Evolutionary conservation across 2,113 vertebrate species (phyloP), one percentile per base, ranked within the genome.

Genomic region (Dicerorhinus sumatrensis): DNA sequence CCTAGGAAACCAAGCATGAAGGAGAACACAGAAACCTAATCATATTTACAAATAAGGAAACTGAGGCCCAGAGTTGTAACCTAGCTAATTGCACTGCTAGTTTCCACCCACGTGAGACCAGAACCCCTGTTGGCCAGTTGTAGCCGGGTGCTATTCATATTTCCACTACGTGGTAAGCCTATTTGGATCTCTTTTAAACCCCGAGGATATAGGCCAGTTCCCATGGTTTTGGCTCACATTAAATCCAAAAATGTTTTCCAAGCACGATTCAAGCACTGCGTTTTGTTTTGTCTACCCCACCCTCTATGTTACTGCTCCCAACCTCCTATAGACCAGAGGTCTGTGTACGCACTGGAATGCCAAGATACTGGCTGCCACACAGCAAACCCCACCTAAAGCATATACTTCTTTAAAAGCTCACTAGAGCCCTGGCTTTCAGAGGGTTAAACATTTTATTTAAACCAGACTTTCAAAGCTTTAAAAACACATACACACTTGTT

Each of bases 401-500:
- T 36, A 7, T 5, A 27, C 73, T 70, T 36, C 25, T 84, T 79
- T 86, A 14, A 96, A 95, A 63, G 18, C 12, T 58, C 2, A 29
- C 67, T 5, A 67, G 7, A n/a, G 13, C 54, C 14, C 60, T 56
- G 56, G 46, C 62, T 96, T 89, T 84, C 54, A 58, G 92, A 77
- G 70, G 48, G 95, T 97, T 98, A 98, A 97, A 62, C 0, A 1
- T 88, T 97, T 96, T 92, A 98, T 96, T 96, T 96, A 97, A 98
- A 96, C 96, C 98, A 98, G 96, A 95, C 83, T 54, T 90, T 70
- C 75, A 29, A 84, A 88, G 86, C 51, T 84, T 92, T 48, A 81
- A 89, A 94, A 86, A 95, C 92, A 97, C 86, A 89, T 63, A 89
- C 81, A 84, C 36, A 27, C 60, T 96, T 94, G 80, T 92, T 97